Conservation (phyloP, 2,888 invertebrate species). For the Nephrotoma guestfalica region DNA sequence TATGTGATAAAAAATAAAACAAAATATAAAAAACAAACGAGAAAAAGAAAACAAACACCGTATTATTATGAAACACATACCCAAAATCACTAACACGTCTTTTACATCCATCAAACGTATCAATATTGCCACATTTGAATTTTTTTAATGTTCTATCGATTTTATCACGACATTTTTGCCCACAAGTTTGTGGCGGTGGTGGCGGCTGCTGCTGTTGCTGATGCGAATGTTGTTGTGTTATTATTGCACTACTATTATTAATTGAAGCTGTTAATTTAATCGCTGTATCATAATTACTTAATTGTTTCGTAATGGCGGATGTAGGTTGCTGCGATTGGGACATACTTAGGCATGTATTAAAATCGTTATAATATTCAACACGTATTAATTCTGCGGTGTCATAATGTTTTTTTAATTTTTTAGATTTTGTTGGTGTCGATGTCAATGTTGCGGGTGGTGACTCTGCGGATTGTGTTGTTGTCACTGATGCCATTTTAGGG, state of each 20-base stretch:
- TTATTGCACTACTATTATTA: not conserved
- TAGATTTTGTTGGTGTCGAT: not conserved
- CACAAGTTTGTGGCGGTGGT: not conserved
- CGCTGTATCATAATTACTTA: not conserved
- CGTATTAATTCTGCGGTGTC: not conserved
- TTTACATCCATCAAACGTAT: not conserved
- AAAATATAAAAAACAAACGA: not conserved
- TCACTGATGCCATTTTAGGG: not conserved
- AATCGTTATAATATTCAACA: slow-evolving; percentile 2
- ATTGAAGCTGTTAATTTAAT: not conserved
- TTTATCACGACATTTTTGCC: not conserved
- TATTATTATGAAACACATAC: not conserved
- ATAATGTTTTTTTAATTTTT: not conserved
- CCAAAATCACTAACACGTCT: not conserved
- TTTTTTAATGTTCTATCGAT: not conserved
- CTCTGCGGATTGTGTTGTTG: not conserved
- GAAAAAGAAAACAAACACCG: not conserved
- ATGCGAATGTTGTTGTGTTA: not conserved
- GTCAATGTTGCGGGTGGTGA: not conserved
- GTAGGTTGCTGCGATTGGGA: not conserved
- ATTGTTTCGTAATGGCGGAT: not conserved
- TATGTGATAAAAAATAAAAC: not conserved
- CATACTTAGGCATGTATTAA: slow-evolving; percentile 1
- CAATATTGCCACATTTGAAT: not conserved
- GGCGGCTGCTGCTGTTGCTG: not conserved